phyloP scores from a whole-genome alignment of 2,888 invertebrate species.

The Tipula vernalis region DNA sequence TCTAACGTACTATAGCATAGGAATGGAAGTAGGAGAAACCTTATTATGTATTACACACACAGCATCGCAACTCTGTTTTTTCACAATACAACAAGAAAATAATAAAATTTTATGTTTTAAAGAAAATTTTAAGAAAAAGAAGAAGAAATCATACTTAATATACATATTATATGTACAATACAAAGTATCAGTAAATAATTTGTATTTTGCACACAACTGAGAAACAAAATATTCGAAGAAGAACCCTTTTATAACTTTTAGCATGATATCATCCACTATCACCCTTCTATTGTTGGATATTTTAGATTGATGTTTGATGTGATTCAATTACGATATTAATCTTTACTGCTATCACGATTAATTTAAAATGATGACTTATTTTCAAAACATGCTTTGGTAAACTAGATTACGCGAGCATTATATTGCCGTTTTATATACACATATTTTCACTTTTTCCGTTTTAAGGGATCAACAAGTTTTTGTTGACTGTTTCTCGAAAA shows the following conservation, averaged over 20 bases:
- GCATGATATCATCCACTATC: background rate
- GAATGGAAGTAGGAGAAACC: background rate
- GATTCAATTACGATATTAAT: background rate
- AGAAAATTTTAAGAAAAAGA: background rate
- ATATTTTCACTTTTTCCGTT: background rate
- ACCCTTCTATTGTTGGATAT: too few relatives aligned
- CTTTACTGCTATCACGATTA: background rate
- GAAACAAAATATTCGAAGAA: too few relatives aligned
- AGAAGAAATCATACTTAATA: background rate
- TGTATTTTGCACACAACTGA: background rate
- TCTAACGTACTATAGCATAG: background rate
- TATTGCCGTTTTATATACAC: too few relatives aligned
- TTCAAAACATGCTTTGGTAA: background rate
- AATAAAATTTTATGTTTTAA: too few relatives aligned
- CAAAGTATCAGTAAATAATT: background rate
- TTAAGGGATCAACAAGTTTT: too few relatives aligned
- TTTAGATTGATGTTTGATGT: background rate
- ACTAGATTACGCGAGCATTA: background rate
- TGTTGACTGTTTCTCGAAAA: too few relatives aligned
- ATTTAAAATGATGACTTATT: background rate
- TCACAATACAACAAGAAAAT: background rate
- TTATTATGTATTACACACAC: background rate
- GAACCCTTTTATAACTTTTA: background rate
- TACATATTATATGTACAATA: too few relatives aligned
- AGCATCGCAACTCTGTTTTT: background rate